Conservation (phyloP, 2,797 vertebrate species). For the Okamejei kenojei region DNA sequence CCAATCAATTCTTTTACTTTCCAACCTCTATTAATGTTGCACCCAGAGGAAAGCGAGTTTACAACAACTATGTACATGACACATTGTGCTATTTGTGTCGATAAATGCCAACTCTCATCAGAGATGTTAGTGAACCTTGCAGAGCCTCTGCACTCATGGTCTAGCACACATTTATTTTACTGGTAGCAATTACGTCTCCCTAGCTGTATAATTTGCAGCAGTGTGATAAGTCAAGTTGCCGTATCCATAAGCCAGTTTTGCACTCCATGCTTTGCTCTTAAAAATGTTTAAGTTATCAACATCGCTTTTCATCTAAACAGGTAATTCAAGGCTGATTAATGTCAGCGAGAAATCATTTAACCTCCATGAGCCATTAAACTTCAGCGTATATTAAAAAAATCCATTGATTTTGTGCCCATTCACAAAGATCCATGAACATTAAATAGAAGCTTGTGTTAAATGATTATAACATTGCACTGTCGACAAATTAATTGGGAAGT, state of each 20-base stretch:
- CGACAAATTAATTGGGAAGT: neutral
- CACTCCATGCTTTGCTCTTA: neutral
- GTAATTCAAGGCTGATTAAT: constrained; percentile 24
- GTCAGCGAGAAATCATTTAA: neutral
- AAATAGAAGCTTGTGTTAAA: neutral
- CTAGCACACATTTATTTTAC: constrained; percentile 19
- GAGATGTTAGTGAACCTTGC: constrained; percentile 19
- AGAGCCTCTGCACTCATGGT: neutral
- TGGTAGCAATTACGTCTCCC: constrained; percentile 23
- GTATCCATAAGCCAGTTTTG: neutral
- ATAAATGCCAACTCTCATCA: constrained; percentile 32
- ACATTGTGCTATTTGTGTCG: constrained; percentile 25
- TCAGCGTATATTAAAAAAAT: neutral
- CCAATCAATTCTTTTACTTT: constrained; percentile 13
- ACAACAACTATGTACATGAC: constrained; percentile 23
- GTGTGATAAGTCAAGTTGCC: neutral
- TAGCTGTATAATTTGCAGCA: constrained; percentile 29
- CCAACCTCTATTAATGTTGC: constrained; percentile 11
- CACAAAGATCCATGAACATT: constrained; percentile 21
- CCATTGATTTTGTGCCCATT: constrained; percentile 18
- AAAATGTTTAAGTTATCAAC: constrained; percentile 18
- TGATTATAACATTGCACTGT: neutral
- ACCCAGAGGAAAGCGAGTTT: constrained; percentile 8
- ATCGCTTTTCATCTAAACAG: neutral
- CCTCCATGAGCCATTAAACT: neutral